Conservation (phyloP, 2,888 invertebrate genomes). For the Furcula furcula region DNA sequence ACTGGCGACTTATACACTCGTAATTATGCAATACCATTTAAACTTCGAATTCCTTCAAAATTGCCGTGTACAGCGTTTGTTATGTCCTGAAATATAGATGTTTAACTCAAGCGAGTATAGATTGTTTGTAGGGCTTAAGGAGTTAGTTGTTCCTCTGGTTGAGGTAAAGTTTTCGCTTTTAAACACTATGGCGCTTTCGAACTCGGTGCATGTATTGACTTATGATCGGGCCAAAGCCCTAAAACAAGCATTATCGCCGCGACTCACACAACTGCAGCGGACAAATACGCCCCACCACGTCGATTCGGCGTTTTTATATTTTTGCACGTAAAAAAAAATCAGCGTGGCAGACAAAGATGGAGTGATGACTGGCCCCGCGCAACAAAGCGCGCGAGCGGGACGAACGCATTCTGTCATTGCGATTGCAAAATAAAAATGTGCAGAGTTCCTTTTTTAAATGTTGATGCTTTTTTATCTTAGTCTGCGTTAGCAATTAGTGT, state of each 20-base stretch:
- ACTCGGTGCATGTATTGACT: constrained; percentile 64
- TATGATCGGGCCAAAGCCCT: constrained; percentile 78
- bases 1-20: too few relatives aligned
- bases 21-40: too few relatives aligned
- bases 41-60: too few relatives aligned
- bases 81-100: too few relatives aligned
- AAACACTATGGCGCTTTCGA: constrained; percentile 29
- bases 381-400: constrained; percentile 76
- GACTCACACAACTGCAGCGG: constrained; percentile 67
- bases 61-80: too few relatives aligned
- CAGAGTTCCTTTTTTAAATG: constrained; percentile 77
- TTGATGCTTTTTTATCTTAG: constrained; percentile 79
- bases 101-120: too few relatives aligned
- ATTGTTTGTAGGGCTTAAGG: constrained; percentile 7
- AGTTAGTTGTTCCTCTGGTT: constrained; percentile 24
- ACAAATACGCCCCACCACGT: constrained; percentile 58
- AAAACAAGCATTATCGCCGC: constrained; percentile 71
- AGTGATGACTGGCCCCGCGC: constrained; percentile 70
- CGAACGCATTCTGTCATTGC: constrained; percentile 69
- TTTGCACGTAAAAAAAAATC: constrained; percentile 79
- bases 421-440: constrained; percentile 78
- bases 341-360: constrained; percentile 78
- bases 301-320: constrained; percentile 80
- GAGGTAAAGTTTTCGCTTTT: constrained; percentile 29
- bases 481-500: constrained; percentile 81